Evolutionary conservation across 2,113 vertebrate species (phyloP).

Genomic region (Leptocoma aspasia): DNA sequence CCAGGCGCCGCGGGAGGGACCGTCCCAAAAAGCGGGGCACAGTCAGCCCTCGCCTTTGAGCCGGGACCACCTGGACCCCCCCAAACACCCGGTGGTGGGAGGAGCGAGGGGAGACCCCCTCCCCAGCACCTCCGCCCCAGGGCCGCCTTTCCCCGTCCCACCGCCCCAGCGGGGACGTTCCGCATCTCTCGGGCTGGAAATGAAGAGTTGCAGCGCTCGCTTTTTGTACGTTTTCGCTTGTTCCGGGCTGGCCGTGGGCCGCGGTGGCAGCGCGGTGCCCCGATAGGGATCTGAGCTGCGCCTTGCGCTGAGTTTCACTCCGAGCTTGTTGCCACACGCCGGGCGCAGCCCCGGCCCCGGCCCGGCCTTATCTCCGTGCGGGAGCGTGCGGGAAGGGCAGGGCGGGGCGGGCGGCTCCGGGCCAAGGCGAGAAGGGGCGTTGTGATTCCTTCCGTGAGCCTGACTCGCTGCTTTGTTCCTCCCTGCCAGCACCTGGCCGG

Average conservation of each 20-base stretch:
- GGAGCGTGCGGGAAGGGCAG: background rate
- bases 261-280: slow-evolving; percentile 13
- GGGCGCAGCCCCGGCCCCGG: background rate
- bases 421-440: background rate
- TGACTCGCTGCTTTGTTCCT: background rate
- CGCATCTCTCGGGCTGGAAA: fast-evolving
- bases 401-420: background rate
- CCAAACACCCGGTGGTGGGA: fast-evolving
- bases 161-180: fast-evolving
- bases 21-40: background rate
- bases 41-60: fast-evolving
- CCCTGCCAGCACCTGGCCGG: background rate
- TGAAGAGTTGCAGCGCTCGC: fast-evolving
- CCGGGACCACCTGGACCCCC: fast-evolving
- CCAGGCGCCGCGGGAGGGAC: background rate
- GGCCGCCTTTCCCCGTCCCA: fast-evolving
- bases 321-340: slow-evolving; percentile 64
- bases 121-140: background rate
- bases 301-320: slow-evolving; percentile 63
- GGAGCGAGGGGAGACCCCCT: fast-evolving
- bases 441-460: background rate
- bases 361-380: background rate
- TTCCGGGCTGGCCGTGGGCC: background rate
- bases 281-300: slow-evolving; percentile 39
- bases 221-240: fast-evolving